phyloP scores from a whole-genome alignment of 2,888 invertebrate species.

The Drosophila paramelanica region DNA sequence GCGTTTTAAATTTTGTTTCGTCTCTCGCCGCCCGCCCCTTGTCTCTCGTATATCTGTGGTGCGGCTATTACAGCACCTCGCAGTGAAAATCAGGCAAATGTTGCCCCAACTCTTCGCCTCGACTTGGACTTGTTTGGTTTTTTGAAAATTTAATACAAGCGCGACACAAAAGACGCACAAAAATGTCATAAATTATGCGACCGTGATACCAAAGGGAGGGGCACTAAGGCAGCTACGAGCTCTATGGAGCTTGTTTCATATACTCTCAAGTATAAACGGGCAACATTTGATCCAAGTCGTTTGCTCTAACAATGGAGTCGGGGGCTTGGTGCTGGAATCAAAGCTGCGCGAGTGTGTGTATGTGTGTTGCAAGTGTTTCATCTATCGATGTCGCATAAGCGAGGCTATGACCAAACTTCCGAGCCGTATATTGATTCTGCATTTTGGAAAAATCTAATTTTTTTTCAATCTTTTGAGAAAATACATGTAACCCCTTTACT shows the following conservation, averaged over 20 bases:
- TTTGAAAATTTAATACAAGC: constrained; percentile 74
- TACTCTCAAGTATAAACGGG: constrained; percentile 30
- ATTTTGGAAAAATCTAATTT: too few relatives aligned
- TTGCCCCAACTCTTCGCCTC: constrained; percentile 51
- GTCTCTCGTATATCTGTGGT: constrained; percentile 7
- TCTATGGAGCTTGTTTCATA: constrained; percentile 57
- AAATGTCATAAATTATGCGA: constrained; percentile 83
- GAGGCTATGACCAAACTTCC: neutral
- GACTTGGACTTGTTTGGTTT: constrained; percentile 55
- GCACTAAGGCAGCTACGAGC: constrained; percentile 52
- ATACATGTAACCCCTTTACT: too few relatives aligned
- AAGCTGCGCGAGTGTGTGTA: neutral
- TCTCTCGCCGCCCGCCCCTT: constrained; percentile 21
- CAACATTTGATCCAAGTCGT: constrained; percentile 50
- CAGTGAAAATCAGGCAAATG: constrained; percentile 73
- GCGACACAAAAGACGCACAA: constrained; percentile 82
- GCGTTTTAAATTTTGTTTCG: constrained; percentile 72
- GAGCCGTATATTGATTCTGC: too few relatives aligned
- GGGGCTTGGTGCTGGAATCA: constrained; percentile 5
- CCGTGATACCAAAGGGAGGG: constrained; percentile 72
- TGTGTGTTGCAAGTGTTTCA: constrained; percentile 14
- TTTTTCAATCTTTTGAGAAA: too few relatives aligned
- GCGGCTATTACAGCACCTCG: constrained; percentile 51
- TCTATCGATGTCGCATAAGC: neutral
- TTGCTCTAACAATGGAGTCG: constrained; percentile 23